Percentiles rank a stretch among this genome's conserved stretches.
These are phyloP conservation scores for Larimichthys polyactis DNA, from an alignment of 2,113 vertebrate genomes.

Conservation along the genomic window DNA sequence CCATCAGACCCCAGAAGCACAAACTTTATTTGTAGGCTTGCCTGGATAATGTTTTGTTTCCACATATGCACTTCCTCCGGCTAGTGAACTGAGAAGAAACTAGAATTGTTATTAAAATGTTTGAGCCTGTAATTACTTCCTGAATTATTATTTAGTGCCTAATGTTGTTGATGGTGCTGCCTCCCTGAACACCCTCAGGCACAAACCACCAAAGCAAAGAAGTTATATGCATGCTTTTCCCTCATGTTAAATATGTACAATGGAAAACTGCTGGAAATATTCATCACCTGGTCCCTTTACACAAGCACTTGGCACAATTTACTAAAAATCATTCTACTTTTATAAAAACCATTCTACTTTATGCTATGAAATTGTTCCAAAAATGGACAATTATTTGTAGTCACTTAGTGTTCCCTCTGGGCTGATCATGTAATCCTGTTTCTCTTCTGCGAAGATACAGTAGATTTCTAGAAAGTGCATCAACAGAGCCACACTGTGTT, in stretches of 20 bases:
- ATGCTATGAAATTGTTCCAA: slow-evolving; percentile 12
- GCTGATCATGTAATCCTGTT: slow-evolving; percentile 1
- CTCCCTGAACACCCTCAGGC: slow-evolving; percentile 26
- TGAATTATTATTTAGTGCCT: slow-evolving; percentile 54
- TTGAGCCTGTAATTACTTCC: slow-evolving; percentile 64
- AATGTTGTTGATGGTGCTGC: slow-evolving; percentile 62
- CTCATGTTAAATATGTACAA: slow-evolving; percentile 62
- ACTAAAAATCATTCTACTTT: slow-evolving; percentile 53
- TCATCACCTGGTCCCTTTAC: slow-evolving; percentile 45
- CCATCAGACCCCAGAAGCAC: neutral
- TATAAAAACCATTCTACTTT: slow-evolving; percentile 51
- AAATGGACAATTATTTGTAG: neutral
- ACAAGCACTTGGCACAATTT: slow-evolving; percentile 45
- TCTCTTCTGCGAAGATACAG: neutral
- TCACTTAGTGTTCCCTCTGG: neutral
- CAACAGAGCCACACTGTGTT: neutral
- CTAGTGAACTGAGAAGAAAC: slow-evolving; percentile 55
- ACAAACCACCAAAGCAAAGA: slow-evolving; percentile 29
- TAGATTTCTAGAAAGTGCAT: slow-evolving; percentile 22
- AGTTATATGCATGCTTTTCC: slow-evolving; percentile 32
- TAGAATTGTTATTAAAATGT: slow-evolving; percentile 69
- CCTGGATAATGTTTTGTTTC: slow-evolving; percentile 53
- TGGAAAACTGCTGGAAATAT: slow-evolving; percentile 45
- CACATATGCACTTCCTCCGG: slow-evolving; percentile 63
- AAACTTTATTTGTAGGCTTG: slow-evolving; percentile 61